Evolutionary conservation across 2,113 vertebrate species (phyloP).

Genomic region (Pedionomus torquatus): DNA sequence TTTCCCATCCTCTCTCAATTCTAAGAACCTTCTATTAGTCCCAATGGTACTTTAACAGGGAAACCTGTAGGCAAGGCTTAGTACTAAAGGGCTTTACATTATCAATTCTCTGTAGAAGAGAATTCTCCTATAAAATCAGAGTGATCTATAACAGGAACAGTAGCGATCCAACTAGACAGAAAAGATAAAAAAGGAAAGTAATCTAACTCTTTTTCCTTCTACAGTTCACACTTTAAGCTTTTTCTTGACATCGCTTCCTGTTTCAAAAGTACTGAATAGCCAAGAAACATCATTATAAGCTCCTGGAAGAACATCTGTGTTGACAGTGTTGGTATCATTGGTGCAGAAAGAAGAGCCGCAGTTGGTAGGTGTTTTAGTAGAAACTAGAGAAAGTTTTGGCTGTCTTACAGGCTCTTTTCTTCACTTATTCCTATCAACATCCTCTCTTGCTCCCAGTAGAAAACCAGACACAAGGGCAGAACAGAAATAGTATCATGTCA

Average conservation of each 20-base stretch:
- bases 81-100: neutral
- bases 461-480: neutral
- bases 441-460: neutral
- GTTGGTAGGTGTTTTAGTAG: neutral
- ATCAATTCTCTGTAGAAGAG: neutral
- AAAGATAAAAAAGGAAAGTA: neutral
- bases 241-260: neutral
- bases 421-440: neutral
- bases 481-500: neutral
- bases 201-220: neutral
- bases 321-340: neutral
- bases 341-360: neutral
- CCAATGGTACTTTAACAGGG: neutral
- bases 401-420: neutral
- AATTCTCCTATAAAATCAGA: neutral
- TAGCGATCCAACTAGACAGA: neutral
- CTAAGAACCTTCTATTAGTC: neutral
- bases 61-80: neutral
- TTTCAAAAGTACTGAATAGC: neutral
- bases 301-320: neutral
- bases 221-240: neutral
- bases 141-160: neutral
- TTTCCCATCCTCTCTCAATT: neutral
- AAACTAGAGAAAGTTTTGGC: neutral
- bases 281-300: neutral